Evolutionary conservation across 2,888 invertebrate genomes (phyloP).

Genomic region (Oxytorus armatus): DNA sequence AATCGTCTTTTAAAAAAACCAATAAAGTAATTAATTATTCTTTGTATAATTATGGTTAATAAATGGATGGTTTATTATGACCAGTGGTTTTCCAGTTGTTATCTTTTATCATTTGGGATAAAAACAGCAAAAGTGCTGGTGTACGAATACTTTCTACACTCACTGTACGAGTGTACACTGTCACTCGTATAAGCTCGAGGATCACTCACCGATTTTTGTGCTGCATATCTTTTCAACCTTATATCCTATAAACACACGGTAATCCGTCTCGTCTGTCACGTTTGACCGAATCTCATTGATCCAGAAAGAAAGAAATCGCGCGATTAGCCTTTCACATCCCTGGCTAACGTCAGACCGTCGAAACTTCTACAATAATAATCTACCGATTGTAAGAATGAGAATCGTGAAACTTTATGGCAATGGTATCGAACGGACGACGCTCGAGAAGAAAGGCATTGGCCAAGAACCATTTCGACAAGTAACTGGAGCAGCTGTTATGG

Average conservation of each 20-base stretch:
- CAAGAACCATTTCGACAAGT: not conserved
- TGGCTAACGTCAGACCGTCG: not conserved
- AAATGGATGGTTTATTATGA: too few species aligned
- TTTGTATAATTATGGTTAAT: too few species aligned
- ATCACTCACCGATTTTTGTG: too few species aligned
- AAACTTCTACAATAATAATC: conserved; percentile 9
- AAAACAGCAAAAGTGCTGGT: too few species aligned
- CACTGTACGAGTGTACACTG: too few species aligned
- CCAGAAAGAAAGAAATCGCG: conserved; percentile 15
- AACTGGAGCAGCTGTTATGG: conserved; percentile 29
- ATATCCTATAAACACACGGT: not conserved
- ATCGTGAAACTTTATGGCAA: conserved; percentile 19
- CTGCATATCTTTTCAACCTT: not conserved
- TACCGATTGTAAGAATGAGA: not conserved
- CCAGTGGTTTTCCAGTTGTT: too few species aligned
- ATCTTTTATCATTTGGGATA: too few species aligned
- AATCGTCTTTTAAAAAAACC: too few species aligned
- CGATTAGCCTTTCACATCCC: not conserved
- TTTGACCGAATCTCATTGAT: conserved; percentile 4
- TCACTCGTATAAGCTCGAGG: too few species aligned
- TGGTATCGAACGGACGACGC: not conserved
- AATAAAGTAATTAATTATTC: too few species aligned
- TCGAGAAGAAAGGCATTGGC: conserved; percentile 15
- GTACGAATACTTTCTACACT: too few species aligned
- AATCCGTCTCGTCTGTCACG: not conserved